Percentiles rank a stretch among this genome's conserved stretches.
phyloP scores from a whole-genome alignment of 2,888 invertebrate genomes.

The Odontocolon sp. region DNA sequence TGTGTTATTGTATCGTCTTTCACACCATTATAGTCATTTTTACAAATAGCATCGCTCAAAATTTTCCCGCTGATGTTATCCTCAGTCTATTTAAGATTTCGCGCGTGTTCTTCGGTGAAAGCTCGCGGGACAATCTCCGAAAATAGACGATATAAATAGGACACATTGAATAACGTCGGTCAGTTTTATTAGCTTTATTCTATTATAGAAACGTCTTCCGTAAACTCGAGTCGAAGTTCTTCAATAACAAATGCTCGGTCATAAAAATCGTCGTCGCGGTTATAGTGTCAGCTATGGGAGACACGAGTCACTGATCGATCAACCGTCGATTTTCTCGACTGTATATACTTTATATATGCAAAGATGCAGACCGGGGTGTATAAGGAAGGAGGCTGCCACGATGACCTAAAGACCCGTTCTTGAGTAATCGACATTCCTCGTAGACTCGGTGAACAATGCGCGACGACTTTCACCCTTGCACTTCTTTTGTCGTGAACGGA shows the following conservation, averaged over 20 bases:
- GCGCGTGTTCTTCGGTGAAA: constrained; percentile 2
- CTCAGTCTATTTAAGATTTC: background rate
- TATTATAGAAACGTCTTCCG: too few species aligned
- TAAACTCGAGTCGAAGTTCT: background rate
- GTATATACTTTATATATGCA: background rate
- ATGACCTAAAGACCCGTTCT: constrained; percentile 56
- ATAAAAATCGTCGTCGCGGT: constrained; percentile 9
- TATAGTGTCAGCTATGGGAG: background rate
- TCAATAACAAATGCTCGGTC: background rate
- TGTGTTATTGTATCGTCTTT: too few species aligned
- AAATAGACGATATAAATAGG: constrained; percentile 46
- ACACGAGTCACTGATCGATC: background rate
- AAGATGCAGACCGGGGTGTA: constrained; percentile 20
- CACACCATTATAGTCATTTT: too few species aligned
- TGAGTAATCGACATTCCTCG: constrained; percentile 56
- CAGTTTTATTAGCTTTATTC: constrained; percentile 27
- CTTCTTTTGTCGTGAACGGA: constrained; percentile 61
- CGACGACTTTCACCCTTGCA: constrained; percentile 63
- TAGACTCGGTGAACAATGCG: constrained; percentile 47
- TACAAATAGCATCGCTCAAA: too few species aligned
- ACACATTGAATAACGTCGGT: constrained; percentile 14
- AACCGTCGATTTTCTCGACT: background rate
- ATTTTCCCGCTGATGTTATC: too few species aligned
- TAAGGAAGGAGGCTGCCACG: constrained; percentile 49
- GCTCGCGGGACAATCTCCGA: constrained; percentile 5